Base-by-base conservation (phyloP, 2,888 invertebrate genomes). In the Drosophila algonquin region DNA sequence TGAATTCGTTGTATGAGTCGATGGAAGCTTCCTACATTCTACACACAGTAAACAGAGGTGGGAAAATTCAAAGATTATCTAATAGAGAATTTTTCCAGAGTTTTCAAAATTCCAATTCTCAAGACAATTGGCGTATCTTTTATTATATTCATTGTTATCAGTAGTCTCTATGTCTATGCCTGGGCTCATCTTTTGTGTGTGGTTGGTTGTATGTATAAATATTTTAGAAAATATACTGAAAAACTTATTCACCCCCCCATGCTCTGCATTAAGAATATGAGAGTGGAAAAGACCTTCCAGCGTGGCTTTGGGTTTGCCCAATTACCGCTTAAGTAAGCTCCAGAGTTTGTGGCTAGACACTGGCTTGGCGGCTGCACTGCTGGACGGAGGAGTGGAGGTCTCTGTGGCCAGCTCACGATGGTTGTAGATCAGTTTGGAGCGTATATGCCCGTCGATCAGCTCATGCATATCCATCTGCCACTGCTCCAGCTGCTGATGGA, bases 381-480 rank as follows among this genome's bases (percentile, higher is more conserved):
- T 71, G 58, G 93, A 91, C 89, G 88, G n/a, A 8, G 71, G 90
- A 88, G 86, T 53, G 12, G 73, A 44, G 9, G 73, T 64, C 91
- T 94, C 67, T 30, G 62, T 46, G 35, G 73, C 75, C 12, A 64
- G 64, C 7, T 51, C 94, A 92, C 93, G 95, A 93, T 83, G 94
- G 93, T 61, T 95, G 94, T 70, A 95, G 94, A 80, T 90, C 62
- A 98, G 93, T 93, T 98, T 97, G 89, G 95, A 95, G 75, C 96
- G 95, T 94, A 98, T 96, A 91, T 98, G 98, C 89, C 98, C 97
- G 83, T 98, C 97, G 69, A 98, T 94, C 50, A 98, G 93, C 89
- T 97, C 96, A 89, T 98, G 97, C 97, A 98, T 97, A 92, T 98
- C 98, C 95, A 97, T 97, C 96, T 97, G 97, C 98, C 98, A 98